These are phyloP conservation scores for Bucco capensis DNA, from an alignment of 2,113 vertebrate species.

Conservation along the genomic window DNA sequence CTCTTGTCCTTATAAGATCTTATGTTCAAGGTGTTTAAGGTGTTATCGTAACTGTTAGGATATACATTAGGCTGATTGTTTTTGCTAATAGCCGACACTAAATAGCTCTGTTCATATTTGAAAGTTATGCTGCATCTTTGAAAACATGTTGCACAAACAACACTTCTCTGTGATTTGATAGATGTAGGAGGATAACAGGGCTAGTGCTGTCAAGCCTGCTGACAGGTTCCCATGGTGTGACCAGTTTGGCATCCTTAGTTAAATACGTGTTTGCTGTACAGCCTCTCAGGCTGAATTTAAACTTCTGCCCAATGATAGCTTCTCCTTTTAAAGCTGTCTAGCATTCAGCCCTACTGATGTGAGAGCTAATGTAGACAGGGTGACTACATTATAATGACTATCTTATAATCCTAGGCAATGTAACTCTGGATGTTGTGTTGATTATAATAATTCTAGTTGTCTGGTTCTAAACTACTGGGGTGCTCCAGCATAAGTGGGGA, in stretches of 20 bases:
- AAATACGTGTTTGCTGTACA: neutral
- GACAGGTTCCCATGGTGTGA: neutral
- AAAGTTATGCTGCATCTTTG: neutral
- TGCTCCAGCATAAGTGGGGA: neutral
- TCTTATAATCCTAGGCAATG: neutral
- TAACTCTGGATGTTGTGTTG: neutral
- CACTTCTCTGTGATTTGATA: neutral
- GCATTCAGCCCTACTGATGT: neutral
- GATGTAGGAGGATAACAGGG: neutral
- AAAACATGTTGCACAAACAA: neutral
- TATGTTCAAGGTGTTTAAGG: neutral
- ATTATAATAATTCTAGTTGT: constrained; percentile 13
- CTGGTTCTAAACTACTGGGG: neutral
- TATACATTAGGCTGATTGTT: neutral
- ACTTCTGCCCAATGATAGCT: neutral
- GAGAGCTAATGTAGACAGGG: neutral
- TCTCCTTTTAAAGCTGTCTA: neutral
- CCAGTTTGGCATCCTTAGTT: constrained; percentile 5
- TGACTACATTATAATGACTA: constrained; percentile 7
- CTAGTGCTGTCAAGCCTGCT: neutral
- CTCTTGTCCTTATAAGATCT: neutral
- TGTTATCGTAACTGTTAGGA: neutral
- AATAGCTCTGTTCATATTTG: neutral
- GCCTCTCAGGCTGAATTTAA: neutral
- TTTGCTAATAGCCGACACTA: neutral